Base-by-base conservation (phyloP, 92 coral and sea anemone species). In the Bergia sp. region DNA sequence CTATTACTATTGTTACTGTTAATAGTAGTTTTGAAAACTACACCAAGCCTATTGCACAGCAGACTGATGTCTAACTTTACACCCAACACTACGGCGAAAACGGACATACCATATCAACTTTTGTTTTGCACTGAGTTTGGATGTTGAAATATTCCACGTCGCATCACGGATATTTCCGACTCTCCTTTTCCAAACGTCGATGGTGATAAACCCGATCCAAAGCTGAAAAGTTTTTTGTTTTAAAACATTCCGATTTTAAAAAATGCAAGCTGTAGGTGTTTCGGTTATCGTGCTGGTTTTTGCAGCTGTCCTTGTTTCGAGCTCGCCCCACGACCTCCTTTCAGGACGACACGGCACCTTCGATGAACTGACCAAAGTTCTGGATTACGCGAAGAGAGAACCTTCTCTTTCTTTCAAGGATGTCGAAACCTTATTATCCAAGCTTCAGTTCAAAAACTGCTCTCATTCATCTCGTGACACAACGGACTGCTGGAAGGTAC, bases 401-500 rank as follows among this genome's bases (percentile, higher is more conserved):
- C 77, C 79, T 45, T 84, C 87, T n/a, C 16, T 84, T 57, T 42
- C 87, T 72, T n/a, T 43, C 78, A 71, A 38, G 37, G 79, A 84
- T 47, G 87, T 84, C 12, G 67, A 69, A 71, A 72, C 16, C 13
- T 74, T 84, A 39, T 42, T 84, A 38, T n/a, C 64, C 37, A 84
- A 71, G 67, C 87, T 84, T 71, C 87, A 44, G 39, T 84, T 84
- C 67, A 7, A 72, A 72, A 84, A 84, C 77, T 84, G 87, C 15
- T 65, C 37, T 45, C 61, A 39, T 18, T 23, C 15, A 41, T 36
- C 67, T 6, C 37, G 5, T 72, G 43, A 84, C 3, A n/a, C 87
- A 37, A 18, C 58, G 0, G 41, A 13, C 21, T 84, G 87, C 79
- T 47, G 87, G 87, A 84, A 84, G 87, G 87, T 84, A 83, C 39